Evolutionary conservation across 2,113 vertebrate species (phyloP).

Genomic region (Mystacornis crossleyi): DNA sequence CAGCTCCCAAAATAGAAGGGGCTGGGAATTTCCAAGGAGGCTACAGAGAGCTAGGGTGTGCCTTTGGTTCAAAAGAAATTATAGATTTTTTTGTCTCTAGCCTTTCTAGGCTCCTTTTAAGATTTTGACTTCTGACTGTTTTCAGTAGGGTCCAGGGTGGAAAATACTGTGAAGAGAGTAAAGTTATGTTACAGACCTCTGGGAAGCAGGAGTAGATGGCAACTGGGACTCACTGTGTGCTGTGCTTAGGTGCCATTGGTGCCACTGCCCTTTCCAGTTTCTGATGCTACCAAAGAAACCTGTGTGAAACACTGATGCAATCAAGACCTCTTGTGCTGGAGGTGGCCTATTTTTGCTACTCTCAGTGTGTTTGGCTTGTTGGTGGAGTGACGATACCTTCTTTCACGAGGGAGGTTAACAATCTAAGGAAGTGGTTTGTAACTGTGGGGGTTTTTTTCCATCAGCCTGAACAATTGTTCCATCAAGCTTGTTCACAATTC

Average conservation of each 20-base stretch:
- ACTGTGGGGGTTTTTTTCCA: neutral
- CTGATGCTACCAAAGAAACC: neutral
- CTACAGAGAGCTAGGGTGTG: neutral
- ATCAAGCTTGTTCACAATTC: neutral
- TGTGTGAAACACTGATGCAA: neutral
- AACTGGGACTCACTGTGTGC: neutral
- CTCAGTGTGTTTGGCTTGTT: neutral
- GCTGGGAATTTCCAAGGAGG: neutral
- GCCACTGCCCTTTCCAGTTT: neutral
- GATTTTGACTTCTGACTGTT: neutral
- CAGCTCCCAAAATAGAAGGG: neutral
- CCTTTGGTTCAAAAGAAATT: neutral
- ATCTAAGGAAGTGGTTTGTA: neutral
- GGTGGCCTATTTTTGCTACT: neutral
- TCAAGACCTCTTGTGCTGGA: neutral
- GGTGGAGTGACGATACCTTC: neutral
- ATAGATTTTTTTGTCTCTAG: neutral
- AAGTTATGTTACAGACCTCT: neutral
- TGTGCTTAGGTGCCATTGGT: neutral
- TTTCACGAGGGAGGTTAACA: neutral
- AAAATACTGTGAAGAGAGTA: neutral
- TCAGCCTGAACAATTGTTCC: neutral
- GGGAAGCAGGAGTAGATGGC: neutral
- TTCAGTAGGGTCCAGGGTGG: neutral
- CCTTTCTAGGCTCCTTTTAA: neutral